Evolutionary conservation across 2,113 vertebrate genomes (phyloP).

Genomic region (Ovibos moschatus): DNA sequence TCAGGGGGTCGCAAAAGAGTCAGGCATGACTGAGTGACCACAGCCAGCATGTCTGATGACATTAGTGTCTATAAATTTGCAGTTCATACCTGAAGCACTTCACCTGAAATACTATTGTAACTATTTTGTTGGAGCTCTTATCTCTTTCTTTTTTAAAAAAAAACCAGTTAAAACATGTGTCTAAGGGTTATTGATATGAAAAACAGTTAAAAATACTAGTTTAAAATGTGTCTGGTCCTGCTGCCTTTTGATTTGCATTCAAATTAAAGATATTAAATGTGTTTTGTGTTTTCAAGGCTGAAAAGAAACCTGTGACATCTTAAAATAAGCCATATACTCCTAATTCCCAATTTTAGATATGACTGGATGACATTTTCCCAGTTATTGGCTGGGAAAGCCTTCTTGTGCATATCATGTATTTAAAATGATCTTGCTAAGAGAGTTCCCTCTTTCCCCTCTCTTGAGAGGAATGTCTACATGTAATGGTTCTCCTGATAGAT

Average conservation of each 20-base stretch:
- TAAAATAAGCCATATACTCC: background rate
- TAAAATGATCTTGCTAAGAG: background rate
- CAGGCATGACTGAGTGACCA: background rate
- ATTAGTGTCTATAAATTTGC: background rate
- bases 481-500: background rate
- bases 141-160: background rate
- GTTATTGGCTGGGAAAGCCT: background rate
- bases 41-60: background rate
- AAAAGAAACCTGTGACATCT: background rate
- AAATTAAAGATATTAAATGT: background rate
- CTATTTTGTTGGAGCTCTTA: background rate
- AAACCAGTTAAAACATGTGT: background rate
- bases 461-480: background rate
- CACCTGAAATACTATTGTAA: background rate
- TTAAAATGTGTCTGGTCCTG: background rate
- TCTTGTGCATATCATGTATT: background rate
- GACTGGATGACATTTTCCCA: background rate
- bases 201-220: background rate
- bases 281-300: slow-evolving; percentile 20
- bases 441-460: background rate
- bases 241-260: background rate
- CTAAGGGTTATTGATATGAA: background rate
- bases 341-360: background rate
- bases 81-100: background rate
- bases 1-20: background rate